Evolutionary conservation across 1,140 invertebrate genomes (phyloP).

Genomic region (Saccostrea glomerata): DNA sequence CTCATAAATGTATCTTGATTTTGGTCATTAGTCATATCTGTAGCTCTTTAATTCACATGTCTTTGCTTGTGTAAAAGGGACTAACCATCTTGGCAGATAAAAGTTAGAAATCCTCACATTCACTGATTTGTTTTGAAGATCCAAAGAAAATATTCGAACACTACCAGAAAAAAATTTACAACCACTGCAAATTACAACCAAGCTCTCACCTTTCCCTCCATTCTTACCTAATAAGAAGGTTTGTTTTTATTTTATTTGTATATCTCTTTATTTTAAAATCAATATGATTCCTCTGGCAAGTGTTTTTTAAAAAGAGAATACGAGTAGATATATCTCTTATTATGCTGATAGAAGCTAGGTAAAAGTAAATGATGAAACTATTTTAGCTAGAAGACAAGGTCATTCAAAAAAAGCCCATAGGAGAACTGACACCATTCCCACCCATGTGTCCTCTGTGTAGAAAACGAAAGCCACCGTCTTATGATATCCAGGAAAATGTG

Average conservation of each 20-base stretch:
- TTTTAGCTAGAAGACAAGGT: not conserved
- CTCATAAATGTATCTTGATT: too few species aligned
- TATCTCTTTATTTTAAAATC: not conserved
- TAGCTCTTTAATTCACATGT: too few species aligned
- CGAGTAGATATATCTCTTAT: not conserved
- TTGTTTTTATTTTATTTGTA: not conserved
- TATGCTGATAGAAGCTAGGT: not conserved
- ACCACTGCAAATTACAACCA: not conserved
- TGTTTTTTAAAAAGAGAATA: not conserved
- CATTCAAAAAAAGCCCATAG: too few species aligned
- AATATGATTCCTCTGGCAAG: not conserved
- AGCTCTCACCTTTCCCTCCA: constrained; percentile 2
- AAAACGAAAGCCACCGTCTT: not conserved
- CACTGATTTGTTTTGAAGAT: too few species aligned
- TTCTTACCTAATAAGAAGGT: not conserved
- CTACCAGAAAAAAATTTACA: not conserved
- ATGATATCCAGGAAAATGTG: not conserved
- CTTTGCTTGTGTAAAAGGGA: too few species aligned
- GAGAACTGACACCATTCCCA: not conserved
- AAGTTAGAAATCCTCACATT: too few species aligned
- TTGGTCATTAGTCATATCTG: too few species aligned
- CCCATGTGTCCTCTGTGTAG: not conserved
- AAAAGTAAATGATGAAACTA: not conserved
- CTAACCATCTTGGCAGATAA: too few species aligned
- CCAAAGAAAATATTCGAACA: not conserved